These are phyloP conservation scores for Volucella zonaria DNA, from an alignment of 2,888 invertebrate species.

Conservation along the genomic window DNA sequence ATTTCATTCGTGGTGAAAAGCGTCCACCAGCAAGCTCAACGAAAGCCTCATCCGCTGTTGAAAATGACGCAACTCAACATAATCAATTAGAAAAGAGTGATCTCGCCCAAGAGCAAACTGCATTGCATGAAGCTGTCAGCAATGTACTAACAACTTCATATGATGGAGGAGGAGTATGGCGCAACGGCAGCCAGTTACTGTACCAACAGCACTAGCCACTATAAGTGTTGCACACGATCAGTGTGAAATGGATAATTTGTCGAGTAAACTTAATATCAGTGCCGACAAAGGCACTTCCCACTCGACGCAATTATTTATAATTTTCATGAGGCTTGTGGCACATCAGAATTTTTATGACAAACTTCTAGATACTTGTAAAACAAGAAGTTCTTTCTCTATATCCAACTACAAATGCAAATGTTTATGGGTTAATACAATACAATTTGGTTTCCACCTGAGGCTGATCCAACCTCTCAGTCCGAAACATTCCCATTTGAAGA, in stretches of 20 bases:
- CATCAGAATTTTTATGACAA: no score
- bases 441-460: no score
- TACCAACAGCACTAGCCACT: slow-evolving; percentile 79
- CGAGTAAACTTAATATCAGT: slow-evolving; percentile 79
- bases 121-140: neutral
- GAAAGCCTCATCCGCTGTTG: slow-evolving; percentile 39
- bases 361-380: no score
- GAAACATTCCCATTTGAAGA: no score
- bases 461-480: no score
- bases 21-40: slow-evolving; percentile 67
- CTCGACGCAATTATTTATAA: no score
- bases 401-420: no score
- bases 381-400: no score
- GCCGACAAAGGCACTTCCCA: slow-evolving; percentile 73
- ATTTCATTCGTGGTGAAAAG: slow-evolving; percentile 79
- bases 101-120: slow-evolving; percentile 46
- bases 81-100: slow-evolving; percentile 50
- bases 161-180: slow-evolving; percentile 30
- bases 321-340: no score
- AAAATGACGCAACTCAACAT: slow-evolving; percentile 36
- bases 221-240: slow-evolving; percentile 81
- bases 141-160: slow-evolving; percentile 11
- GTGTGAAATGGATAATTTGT: slow-evolving; percentile 82
- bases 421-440: no score
- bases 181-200: slow-evolving; percentile 42